phyloP scores from a whole-genome alignment of 2,113 vertebrate genomes.

The Hippocampus abdominalis region DNA sequence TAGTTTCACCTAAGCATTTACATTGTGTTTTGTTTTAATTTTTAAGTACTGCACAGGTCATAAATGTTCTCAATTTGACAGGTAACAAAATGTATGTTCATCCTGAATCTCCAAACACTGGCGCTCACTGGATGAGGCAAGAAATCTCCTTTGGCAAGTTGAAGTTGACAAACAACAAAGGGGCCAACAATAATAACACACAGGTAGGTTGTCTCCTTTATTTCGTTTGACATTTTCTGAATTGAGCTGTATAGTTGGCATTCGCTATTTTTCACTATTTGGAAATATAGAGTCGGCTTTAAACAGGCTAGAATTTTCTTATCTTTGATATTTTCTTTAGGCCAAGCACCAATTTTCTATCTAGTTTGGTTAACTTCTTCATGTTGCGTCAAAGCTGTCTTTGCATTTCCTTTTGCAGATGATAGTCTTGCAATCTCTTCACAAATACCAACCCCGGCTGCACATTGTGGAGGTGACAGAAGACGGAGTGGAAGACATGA shows the following conservation, averaged over 20 bases:
- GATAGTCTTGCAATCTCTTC: slow-evolving; percentile 95
- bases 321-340: neutral
- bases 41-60: neutral
- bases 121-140: slow-evolving; percentile 98
- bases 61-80: slow-evolving; percentile 43
- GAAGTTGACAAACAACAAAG: slow-evolving; percentile 98
- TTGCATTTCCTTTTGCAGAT: slow-evolving; percentile 73
- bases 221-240: neutral
- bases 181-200: slow-evolving; percentile 95
- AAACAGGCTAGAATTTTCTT: neutral
- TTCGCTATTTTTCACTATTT: neutral
- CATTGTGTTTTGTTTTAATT: neutral
- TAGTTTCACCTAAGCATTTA: neutral
- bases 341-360: neutral
- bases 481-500: slow-evolving; percentile 94
- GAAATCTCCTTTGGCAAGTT: slow-evolving; percentile 98
- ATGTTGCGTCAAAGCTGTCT: neutral
- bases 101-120: slow-evolving; percentile 96
- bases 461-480: slow-evolving; percentile 98
- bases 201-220: slow-evolving; percentile 74
- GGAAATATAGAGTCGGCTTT: neutral
- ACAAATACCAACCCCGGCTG: slow-evolving; percentile 94
- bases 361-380: neutral
- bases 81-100: slow-evolving; percentile 98
- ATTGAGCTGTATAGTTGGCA: neutral